phyloP scores from a whole-genome alignment of 2,888 invertebrate genomes.

The Sarcophaga caerulescens region DNA sequence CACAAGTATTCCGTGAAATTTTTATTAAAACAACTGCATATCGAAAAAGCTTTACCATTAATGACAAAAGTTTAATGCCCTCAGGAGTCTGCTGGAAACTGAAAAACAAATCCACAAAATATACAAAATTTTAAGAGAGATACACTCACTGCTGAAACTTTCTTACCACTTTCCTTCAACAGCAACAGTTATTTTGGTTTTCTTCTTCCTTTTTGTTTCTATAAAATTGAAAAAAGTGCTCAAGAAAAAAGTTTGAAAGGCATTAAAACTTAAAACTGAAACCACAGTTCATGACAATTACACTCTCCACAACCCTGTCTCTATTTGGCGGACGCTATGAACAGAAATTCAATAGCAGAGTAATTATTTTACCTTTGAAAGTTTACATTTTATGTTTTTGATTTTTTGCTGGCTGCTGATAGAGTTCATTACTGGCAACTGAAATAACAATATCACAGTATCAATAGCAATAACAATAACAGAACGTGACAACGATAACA shows the following conservation, averaged over 20 bases:
- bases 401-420: not conserved
- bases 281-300: not conserved
- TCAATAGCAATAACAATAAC: not conserved
- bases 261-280: constrained; percentile 4
- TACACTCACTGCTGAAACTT: no score
- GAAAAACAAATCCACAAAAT: constrained; percentile 25
- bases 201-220: no score
- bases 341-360: not conserved
- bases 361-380: constrained; percentile 52
- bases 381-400: constrained; percentile 6
- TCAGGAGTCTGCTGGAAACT: constrained; percentile 19
- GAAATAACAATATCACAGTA: constrained; percentile 32
- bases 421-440: constrained; percentile 35
- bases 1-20: constrained; percentile 3
- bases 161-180: not conserved
- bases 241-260: no score
- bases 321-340: no score
- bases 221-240: no score
- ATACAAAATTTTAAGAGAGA: not conserved
- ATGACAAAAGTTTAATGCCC: constrained; percentile 67
- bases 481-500: not conserved
- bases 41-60: constrained; percentile 44
- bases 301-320: not conserved
- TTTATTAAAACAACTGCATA: not conserved
- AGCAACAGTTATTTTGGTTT: constrained; percentile 44